phyloP scores from a whole-genome alignment of 2,888 invertebrate species.

The Andricus quercusramuli region DNA sequence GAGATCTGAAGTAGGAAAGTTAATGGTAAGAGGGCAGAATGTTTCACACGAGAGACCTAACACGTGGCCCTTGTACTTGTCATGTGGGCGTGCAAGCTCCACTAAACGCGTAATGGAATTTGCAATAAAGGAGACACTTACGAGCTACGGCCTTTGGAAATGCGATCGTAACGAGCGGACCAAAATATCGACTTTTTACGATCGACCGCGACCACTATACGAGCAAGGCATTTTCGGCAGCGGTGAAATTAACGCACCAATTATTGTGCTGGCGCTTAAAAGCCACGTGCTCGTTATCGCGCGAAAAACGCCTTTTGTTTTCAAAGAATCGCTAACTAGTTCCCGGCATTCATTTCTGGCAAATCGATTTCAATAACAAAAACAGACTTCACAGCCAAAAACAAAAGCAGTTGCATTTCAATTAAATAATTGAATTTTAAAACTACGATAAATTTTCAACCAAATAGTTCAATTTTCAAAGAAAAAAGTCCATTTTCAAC shows the following conservation, averaged over 20 bases:
- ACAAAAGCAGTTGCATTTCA: too few species aligned
- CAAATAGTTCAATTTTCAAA: too few species aligned
- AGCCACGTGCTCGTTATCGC: background rate
- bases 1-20: background rate
- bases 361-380: too few species aligned
- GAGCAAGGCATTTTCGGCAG: slow-evolving; percentile 23
- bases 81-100: slow-evolving; percentile 22
- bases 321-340: background rate
- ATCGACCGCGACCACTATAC: slow-evolving; percentile 22
- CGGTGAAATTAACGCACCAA: slow-evolving; percentile 29
- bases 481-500: too few species aligned
- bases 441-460: too few species aligned
- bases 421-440: too few species aligned
- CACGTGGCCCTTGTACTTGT: slow-evolving; percentile 13
- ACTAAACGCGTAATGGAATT: slow-evolving; percentile 30
- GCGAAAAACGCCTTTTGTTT: background rate
- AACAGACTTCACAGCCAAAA: too few species aligned
- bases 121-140: slow-evolving; percentile 32
- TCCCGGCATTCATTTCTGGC: too few species aligned
- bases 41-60: background rate
- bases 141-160: background rate
- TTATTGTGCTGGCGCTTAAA: slow-evolving; percentile 1
- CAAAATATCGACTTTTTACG: slow-evolving; percentile 38
- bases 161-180: slow-evolving; percentile 22
- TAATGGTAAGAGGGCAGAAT: background rate